Percentiles rank a stretch among this genome's conserved stretches.
phyloP scores from a whole-genome alignment of 2,113 vertebrate species.

The Myotis yumanensis region DNA sequence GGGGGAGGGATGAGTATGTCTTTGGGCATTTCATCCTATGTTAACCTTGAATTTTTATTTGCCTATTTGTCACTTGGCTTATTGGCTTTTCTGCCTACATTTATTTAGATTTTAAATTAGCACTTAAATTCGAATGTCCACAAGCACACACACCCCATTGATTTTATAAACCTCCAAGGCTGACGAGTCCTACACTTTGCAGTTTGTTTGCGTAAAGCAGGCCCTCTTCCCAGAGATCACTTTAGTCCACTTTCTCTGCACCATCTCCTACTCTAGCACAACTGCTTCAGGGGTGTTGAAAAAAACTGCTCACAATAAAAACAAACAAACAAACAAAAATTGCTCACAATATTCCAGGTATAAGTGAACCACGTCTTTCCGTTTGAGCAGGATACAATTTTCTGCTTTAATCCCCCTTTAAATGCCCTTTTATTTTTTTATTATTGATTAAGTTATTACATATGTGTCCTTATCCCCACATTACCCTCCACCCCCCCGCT shows the following conservation, averaged over 20 bases:
- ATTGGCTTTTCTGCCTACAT: not conserved
- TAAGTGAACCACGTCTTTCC: not conserved
- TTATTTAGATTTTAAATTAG: not conserved
- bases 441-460: too few species aligned
- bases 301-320: not conserved
- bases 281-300: not conserved
- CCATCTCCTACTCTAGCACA: not conserved
- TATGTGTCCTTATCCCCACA: too few species aligned
- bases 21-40: not conserved
- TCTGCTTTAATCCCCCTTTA: not conserved
- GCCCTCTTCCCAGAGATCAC: not conserved
- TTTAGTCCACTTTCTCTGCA: not conserved
- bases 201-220: not conserved
- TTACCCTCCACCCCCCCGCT: too few species aligned
- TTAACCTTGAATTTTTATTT: slow-evolving; percentile 19
- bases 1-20: not conserved
- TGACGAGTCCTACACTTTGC: not conserved
- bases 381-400: not conserved
- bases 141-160: not conserved
- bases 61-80: not conserved
- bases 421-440: not conserved
- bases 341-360: not conserved
- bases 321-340: too few species aligned
- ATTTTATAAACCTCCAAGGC: not conserved
- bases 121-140: not conserved